Conservation (phyloP, 2,888 invertebrate species). For the Ophonus ardosiacus region DNA sequence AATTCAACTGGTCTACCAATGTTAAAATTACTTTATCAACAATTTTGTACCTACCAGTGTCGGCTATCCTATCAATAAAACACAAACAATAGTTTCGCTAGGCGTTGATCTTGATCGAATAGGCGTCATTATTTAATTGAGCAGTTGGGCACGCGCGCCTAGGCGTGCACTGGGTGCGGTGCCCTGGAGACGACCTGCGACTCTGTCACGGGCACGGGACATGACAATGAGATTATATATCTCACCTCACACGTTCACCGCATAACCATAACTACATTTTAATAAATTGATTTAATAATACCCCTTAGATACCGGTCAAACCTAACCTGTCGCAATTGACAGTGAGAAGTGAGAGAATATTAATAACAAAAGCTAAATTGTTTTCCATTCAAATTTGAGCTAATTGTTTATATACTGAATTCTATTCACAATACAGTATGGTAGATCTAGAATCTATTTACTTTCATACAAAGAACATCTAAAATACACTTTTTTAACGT, state of each 20-base stretch:
- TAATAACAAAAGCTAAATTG: neutral
- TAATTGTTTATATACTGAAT: neutral
- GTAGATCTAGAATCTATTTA: too few relatives aligned
- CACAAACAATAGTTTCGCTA: too few relatives aligned
- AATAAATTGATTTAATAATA: constrained; percentile 51
- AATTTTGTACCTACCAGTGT: too few relatives aligned
- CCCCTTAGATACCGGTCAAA: neutral
- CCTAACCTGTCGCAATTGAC: neutral
- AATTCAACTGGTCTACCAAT: too few relatives aligned
- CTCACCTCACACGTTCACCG: constrained; percentile 43
- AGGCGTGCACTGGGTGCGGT: constrained; percentile 43
- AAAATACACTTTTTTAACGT: too few relatives aligned
- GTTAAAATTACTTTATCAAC: too few relatives aligned
- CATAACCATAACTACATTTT: constrained; percentile 45
- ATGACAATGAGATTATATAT: constrained; percentile 56
- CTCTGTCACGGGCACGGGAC: constrained; percentile 31
- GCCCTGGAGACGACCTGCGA: constrained; percentile 35
- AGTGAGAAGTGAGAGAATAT: neutral
- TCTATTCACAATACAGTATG: neutral
- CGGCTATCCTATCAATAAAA: too few relatives aligned
- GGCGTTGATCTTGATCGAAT: neutral
- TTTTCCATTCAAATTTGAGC: neutral
- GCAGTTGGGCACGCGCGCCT: neutral
- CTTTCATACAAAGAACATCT: too few relatives aligned
- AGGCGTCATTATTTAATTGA: constrained; percentile 57